Base-by-base conservation (phyloP, 92 coral and sea anemone species). In the Zoanthus solanderi region DNA sequence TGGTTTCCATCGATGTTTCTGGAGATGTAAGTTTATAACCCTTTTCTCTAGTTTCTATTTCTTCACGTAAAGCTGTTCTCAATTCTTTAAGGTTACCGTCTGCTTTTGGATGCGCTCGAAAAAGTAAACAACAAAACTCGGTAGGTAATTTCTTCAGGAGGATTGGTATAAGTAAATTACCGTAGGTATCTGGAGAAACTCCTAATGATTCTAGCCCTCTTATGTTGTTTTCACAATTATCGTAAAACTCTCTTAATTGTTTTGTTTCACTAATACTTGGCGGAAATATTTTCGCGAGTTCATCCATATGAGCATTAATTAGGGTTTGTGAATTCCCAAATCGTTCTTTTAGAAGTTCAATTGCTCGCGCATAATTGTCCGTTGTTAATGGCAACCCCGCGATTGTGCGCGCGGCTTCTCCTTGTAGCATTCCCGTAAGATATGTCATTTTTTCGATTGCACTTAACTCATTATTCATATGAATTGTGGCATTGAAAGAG, bases 251-350 rank as follows among this genome's bases (percentile, higher is more conserved):
- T 46, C 58, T 0, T 75, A 75, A 46, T 11, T 72, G 77, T 11
- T 72, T 72, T 11, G 54, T 52, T 1, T 61, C 63, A 50, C 42
- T 34, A 4, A 72, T 29, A 16, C 45, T 50, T 47, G 88, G 88
- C 46, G 89, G 60, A 5, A 15, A 15, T 75, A 86, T 86, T 76
- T 86, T 32, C 44, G 80, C 50, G 84, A 86, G 66, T 72, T 48
- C 83, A 72, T 85, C 80, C 88, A 85, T 85, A 45, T 85, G 88
- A 3, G 88, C 83, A 34, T 83, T 83, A 16, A 66, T 69, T 63
- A 85, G 1, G 9, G 18, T 66, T 32, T 78, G 85, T 78, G 85
- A 58, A 44, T 61, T 42, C 0, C 90, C 78, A 83, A 83, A 83
- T 67, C 78, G 69, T 65, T 65, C 87, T 86, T 86, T 79, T 37